Evolutionary conservation across 2,797 vertebrate genomes (phyloP).

Genomic region (Cygnus olor): DNA sequence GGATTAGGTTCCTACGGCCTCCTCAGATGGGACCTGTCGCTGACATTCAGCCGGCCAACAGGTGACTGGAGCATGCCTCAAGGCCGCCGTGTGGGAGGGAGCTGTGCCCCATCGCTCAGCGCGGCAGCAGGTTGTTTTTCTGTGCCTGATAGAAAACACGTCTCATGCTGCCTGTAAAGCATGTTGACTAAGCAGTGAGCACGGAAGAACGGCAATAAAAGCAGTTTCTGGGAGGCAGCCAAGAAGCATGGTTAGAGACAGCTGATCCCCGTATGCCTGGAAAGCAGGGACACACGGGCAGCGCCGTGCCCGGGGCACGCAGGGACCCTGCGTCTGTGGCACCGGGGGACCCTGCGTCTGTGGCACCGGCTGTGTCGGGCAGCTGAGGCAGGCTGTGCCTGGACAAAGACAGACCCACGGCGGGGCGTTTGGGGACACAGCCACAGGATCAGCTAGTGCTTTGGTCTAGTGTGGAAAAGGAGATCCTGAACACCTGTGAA

Average conservation of each 20-base stretch:
- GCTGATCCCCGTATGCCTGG: neutral
- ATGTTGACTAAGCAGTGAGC: neutral
- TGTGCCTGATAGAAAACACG: neutral
- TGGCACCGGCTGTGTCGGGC: neutral
- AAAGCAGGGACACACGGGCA: neutral
- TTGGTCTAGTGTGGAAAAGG: neutral
- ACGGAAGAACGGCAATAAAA: neutral
- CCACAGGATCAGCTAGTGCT: neutral
- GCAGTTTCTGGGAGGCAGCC: neutral
- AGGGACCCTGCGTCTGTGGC: neutral
- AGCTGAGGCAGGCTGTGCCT: neutral
- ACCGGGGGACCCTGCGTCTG: fast-evolving
- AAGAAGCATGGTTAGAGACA: neutral
- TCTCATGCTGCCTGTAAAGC: neutral
- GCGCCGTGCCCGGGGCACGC: fast-evolving
- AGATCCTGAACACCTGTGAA: neutral
- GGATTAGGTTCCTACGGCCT: neutral
- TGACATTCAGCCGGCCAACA: neutral
- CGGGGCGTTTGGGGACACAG: too few relatives aligned
- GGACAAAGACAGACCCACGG: neutral
- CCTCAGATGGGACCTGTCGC: neutral
- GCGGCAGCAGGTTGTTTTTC: neutral
- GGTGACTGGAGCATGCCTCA: neutral
- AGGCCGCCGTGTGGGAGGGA: neutral
- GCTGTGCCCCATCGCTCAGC: neutral